Evolutionary conservation across 2,797 vertebrate species (phyloP).

Genomic region (Lagorchestes hirsutus): DNA sequence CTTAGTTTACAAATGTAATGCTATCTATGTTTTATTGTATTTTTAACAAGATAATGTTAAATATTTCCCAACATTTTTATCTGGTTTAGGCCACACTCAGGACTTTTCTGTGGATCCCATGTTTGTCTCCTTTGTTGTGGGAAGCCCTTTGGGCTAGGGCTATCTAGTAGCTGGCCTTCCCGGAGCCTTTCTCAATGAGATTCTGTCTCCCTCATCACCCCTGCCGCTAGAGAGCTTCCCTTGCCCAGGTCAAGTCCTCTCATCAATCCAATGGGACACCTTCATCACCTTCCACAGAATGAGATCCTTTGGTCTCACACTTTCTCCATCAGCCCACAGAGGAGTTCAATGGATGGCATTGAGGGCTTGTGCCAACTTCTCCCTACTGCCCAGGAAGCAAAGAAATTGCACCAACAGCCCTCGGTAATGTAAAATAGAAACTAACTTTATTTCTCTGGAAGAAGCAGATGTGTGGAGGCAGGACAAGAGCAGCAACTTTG

Average conservation of each 20-base stretch:
- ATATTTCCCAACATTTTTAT: not conserved
- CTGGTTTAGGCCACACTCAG: not conserved
- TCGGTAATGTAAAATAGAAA: slow-evolving; percentile 81
- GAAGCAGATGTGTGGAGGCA: slow-evolving; percentile 70
- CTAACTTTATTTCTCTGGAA: slow-evolving; percentile 80
- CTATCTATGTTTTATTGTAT: not conserved
- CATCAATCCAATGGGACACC: not conserved
- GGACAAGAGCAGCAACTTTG: slow-evolving; percentile 61
- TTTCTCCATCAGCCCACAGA: not conserved
- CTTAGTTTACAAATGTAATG: not conserved
- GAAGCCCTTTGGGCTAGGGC: not conserved
- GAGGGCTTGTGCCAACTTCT: not conserved
- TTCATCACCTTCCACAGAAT: not conserved
- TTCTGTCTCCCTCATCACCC: not conserved
- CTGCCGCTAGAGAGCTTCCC: not conserved
- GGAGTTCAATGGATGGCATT: not conserved
- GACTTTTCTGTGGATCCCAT: not conserved
- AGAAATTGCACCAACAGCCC: slow-evolving; percentile 20
- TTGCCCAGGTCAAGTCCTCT: not conserved
- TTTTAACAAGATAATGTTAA: not conserved
- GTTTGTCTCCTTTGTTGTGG: not conserved
- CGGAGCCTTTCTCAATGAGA: not conserved
- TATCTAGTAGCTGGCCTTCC: not conserved
- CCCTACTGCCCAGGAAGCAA: slow-evolving; percentile 18
- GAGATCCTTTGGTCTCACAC: not conserved